Conservation (phyloP, 2,113 vertebrate species). For the Athene cunicularia region DNA sequence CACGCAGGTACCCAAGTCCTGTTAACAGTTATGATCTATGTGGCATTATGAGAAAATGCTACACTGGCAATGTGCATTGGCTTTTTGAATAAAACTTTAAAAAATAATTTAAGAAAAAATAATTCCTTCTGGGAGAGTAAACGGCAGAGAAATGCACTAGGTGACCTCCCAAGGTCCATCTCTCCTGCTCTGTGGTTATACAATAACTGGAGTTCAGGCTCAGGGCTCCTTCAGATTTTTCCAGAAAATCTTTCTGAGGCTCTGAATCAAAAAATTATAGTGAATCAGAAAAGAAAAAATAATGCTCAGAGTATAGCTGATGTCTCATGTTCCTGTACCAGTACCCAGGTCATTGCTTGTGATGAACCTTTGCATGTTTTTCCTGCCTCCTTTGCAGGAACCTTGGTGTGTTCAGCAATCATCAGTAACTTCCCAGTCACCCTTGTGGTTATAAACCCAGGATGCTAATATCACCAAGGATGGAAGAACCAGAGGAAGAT, state of each 20-base stretch:
- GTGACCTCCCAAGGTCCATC: neutral
- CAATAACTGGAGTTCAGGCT: neutral
- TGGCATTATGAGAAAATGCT: neutral
- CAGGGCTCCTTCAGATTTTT: neutral
- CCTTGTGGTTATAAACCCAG: neutral
- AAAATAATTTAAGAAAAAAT: neutral
- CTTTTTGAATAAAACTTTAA: neutral
- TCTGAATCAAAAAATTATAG: constrained; percentile 11
- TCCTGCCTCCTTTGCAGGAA: neutral
- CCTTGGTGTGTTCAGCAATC: neutral
- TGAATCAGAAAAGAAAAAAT: neutral
- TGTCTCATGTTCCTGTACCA: neutral
- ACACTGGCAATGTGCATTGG: neutral
- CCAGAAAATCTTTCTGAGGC: neutral
- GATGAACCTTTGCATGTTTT: neutral
- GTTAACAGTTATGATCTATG: neutral
- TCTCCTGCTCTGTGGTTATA: neutral
- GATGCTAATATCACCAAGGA: neutral
- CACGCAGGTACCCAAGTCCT: neutral
- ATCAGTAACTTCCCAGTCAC: neutral
- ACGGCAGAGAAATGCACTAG: neutral
- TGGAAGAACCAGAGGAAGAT: neutral
- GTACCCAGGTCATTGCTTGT: neutral
- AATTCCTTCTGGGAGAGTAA: neutral
- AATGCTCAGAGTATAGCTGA: neutral